Evolutionary conservation across 92 coral and sea anemone species (phyloP).

Genomic region (Zoanthus sociatus): DNA sequence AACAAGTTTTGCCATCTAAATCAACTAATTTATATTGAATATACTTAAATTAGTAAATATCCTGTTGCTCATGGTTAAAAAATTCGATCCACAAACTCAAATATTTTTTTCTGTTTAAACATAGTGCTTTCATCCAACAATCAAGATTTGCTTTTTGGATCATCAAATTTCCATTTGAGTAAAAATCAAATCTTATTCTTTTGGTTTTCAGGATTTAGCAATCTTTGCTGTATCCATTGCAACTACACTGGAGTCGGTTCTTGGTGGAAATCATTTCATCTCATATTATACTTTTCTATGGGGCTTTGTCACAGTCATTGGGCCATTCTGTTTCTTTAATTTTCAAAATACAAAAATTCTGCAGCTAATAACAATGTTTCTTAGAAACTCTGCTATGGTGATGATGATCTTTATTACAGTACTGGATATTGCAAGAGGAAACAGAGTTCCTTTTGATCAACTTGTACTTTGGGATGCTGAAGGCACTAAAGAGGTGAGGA

Average conservation of each 20-base stretch:
- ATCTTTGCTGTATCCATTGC: conserved; percentile 84
- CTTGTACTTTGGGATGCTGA: conserved; percentile 67
- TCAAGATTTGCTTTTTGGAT: no score
- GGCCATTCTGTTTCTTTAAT: conserved; percentile 85
- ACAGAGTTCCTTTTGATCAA: conserved; percentile 68
- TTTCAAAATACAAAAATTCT: conserved; percentile 79
- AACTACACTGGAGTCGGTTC: conserved; percentile 72
- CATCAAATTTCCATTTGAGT: not conserved
- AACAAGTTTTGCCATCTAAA: no score
- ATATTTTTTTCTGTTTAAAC: no score
- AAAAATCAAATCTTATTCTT: not conserved
- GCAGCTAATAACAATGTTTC: conserved; percentile 80
- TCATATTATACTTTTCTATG: conserved; percentile 81
- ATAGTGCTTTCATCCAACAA: no score
- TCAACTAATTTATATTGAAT: no score
- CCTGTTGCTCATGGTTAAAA: no score
- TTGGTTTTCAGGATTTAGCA: conserved; percentile 71
- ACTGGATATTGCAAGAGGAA: conserved; percentile 71
- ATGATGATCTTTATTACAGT: conserved; percentile 68
- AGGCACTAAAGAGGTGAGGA: conserved; percentile 74
- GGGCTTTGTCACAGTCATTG: conserved; percentile 78
- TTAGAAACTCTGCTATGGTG: conserved; percentile 83
- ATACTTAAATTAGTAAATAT: no score
- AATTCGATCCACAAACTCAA: no score
- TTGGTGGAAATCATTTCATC: conserved; percentile 67